Evolutionary conservation across 2,888 invertebrate species (phyloP).

Genomic region (Lasioglossum marginatum): DNA sequence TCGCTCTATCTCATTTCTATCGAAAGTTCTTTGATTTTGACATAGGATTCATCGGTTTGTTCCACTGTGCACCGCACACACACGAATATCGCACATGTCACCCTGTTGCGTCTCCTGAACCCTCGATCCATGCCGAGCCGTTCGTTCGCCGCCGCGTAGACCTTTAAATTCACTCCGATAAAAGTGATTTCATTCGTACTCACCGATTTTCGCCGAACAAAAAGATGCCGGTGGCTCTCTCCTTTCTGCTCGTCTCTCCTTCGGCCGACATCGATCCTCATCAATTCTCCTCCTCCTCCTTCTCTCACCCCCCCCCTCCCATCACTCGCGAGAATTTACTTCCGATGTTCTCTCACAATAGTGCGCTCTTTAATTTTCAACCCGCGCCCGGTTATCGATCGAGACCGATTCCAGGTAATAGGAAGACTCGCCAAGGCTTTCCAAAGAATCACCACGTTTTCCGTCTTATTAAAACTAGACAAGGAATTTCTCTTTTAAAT

Average conservation of each 20-base stretch:
- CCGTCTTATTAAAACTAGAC: conserved; percentile 9
- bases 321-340: conserved; percentile 51
- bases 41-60: too few species aligned
- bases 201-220: conserved; percentile 39
- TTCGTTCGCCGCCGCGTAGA: neutral
- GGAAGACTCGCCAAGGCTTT: neutral
- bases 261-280: conserved; percentile 23
- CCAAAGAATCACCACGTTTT: neutral
- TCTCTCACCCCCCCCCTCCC: neutral
- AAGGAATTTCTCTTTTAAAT: neutral
- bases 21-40: too few species aligned
- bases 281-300: conserved; percentile 36
- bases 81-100: conserved; percentile 33
- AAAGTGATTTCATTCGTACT: conserved; percentile 50
- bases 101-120: conserved; percentile 55
- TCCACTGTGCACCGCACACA: too few species aligned
- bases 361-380: conserved; percentile 22
- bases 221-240: conserved; percentile 7
- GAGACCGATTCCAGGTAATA: conserved; percentile 20
- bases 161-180: conserved; percentile 14
- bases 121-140: conserved; percentile 12
- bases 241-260: conserved; percentile 12
- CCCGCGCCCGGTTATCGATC: conserved; percentile 30
- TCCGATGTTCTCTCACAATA: conserved; percentile 32
- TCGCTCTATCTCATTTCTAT: too few species aligned